phyloP scores from a whole-genome alignment of 2,797 vertebrate genomes.

The Sebastolobus altivelis region DNA sequence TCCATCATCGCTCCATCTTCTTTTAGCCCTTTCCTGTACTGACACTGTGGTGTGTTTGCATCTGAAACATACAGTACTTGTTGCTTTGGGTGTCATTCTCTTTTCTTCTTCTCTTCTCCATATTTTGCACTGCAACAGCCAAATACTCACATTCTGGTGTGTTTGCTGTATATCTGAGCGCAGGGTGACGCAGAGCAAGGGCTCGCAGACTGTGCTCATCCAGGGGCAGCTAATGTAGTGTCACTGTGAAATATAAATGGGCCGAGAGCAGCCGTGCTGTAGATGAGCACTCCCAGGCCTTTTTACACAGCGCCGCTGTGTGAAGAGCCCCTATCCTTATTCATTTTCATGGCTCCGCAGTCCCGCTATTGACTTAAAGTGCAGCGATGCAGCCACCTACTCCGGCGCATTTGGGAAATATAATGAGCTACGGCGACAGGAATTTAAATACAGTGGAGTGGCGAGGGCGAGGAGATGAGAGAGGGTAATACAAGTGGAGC shows the following conservation, averaged over 20 bases:
- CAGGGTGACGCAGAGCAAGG: conserved; percentile 30
- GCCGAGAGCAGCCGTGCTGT: conserved; percentile 62
- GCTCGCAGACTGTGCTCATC: conserved; percentile 62
- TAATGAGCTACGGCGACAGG: conserved; percentile 70
- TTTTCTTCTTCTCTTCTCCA: background rate
- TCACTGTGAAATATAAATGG: conserved; percentile 80
- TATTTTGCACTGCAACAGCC: conserved; percentile 1
- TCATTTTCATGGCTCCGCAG: conserved; percentile 73
- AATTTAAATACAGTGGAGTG: conserved; percentile 73
- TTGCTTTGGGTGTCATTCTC: conserved; percentile 32
- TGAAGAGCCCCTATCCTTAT: conserved; percentile 71
- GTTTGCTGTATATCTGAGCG: conserved; percentile 36
- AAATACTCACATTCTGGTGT: conserved; percentile 21
- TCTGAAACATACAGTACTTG: conserved; percentile 6
- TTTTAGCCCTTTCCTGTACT: background rate
- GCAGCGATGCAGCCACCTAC: conserved; percentile 73
- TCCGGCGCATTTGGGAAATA: conserved; percentile 70
- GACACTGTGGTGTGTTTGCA: background rate
- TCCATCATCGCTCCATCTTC: background rate
- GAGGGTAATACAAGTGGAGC: conserved; percentile 54
- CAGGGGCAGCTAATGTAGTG: conserved; percentile 74
- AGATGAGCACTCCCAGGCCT: conserved; percentile 73
- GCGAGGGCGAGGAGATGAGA: conserved; percentile 66
- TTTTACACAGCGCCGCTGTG: conserved; percentile 65
- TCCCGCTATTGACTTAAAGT: conserved; percentile 76